Conservation (phyloP, 2,113 vertebrate species). For the Syngnathus floridae region DNA sequence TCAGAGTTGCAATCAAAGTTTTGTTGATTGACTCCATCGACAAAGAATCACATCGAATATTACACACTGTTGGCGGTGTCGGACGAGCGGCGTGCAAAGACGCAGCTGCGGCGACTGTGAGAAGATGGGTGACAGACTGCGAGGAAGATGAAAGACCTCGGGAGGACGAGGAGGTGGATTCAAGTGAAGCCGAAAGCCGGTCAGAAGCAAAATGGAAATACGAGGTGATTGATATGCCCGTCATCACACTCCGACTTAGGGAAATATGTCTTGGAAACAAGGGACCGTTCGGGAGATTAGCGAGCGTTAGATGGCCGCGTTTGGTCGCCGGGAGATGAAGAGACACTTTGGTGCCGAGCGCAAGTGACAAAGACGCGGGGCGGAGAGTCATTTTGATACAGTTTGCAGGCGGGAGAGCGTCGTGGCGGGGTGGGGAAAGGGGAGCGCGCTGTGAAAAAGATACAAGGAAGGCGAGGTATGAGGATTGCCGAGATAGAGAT, state of each 20-base stretch:
- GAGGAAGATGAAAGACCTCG: slow-evolving; percentile 50
- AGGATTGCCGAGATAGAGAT: slow-evolving; percentile 62
- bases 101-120: slow-evolving; percentile 55
- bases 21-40: not conserved
- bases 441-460: slow-evolving; percentile 55
- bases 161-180: slow-evolving; percentile 38
- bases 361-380: slow-evolving; percentile 31
- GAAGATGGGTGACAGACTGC: slow-evolving; percentile 41
- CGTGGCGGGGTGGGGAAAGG: slow-evolving; percentile 39
- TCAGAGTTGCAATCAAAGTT: not conserved
- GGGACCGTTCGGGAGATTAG: slow-evolving; percentile 44
- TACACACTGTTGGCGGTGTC: not conserved
- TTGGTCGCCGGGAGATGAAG: slow-evolving; percentile 39
- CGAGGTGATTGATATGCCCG: slow-evolving; percentile 51
- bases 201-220: slow-evolving; percentile 56
- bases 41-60: not conserved
- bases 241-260: slow-evolving; percentile 31
- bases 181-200: slow-evolving; percentile 54
- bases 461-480: slow-evolving; percentile 41
- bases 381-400: slow-evolving; percentile 53
- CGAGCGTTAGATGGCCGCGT: slow-evolving; percentile 36
- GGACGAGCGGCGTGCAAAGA: slow-evolving; percentile 42
- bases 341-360: slow-evolving; percentile 36
- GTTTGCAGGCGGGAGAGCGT: slow-evolving; percentile 54
- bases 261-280: slow-evolving; percentile 24